These are phyloP conservation scores for Trilocha varians DNA, from an alignment of 2,888 invertebrate species.

Conservation along the genomic window DNA sequence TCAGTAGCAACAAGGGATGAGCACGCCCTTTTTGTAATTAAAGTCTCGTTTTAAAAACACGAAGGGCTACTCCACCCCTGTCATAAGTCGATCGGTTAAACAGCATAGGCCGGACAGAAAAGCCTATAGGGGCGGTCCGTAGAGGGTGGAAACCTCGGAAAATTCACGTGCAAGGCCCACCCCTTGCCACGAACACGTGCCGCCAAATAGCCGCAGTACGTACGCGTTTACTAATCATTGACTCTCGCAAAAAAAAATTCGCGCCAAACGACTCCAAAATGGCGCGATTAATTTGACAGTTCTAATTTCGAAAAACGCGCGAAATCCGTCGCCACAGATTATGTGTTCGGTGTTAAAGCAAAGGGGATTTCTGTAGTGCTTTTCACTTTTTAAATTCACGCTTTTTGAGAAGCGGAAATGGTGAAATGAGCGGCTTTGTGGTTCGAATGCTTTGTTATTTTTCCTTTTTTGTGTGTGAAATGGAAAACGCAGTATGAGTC, in stretches of 20 bases:
- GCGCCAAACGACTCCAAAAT: background rate
- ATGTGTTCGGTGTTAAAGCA: background rate
- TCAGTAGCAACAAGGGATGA: background rate
- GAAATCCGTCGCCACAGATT: background rate
- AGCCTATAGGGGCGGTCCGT: slow-evolving; percentile 74
- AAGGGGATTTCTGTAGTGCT: slow-evolving; percentile 3
- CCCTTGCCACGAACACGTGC: slow-evolving; percentile 62
- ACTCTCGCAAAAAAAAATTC: slow-evolving; percentile 51
- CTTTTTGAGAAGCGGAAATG: slow-evolving; percentile 42
- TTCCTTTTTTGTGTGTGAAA: slow-evolving; percentile 50
- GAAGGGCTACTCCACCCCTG: slow-evolving; percentile 38
- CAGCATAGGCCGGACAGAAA: slow-evolving; percentile 74
- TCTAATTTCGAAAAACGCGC: slow-evolving; percentile 1
- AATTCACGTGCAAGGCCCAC: slow-evolving; percentile 69
- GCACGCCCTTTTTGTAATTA: background rate
- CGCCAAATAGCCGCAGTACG: slow-evolving; percentile 64
- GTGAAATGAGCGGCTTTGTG: slow-evolving; percentile 49
- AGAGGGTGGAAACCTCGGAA: slow-evolving; percentile 73
- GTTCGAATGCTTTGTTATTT: slow-evolving; percentile 29
- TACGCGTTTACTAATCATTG: slow-evolving; percentile 65
- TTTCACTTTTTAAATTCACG: slow-evolving; percentile 12
- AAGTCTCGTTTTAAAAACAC: background rate
- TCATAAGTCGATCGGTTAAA: slow-evolving; percentile 63
- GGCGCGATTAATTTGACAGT: background rate
- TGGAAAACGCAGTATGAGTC: slow-evolving; percentile 59